Conservation (phyloP, 1,140 invertebrate genomes). For the Eufriesea mexicana region DNA sequence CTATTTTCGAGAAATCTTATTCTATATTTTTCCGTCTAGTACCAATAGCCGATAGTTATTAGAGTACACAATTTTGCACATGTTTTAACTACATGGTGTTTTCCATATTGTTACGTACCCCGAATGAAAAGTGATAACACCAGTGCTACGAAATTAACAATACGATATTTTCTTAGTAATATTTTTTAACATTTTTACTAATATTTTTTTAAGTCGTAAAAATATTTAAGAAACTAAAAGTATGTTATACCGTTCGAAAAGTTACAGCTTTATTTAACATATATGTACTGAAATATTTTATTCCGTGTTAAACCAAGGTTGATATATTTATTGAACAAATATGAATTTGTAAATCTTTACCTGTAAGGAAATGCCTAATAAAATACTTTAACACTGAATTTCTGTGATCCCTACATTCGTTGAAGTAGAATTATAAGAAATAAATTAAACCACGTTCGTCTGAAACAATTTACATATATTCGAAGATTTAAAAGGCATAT, state of each 20-base stretch:
- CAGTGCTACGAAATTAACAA: not conserved
- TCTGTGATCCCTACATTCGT: not conserved
- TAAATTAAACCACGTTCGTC: not conserved
- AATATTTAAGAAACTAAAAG: not conserved
- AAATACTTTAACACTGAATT: constrained; percentile 11
- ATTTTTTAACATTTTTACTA: constrained; percentile 39
- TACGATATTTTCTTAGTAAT: not conserved
- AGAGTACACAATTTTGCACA: not conserved
- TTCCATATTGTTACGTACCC: constrained; percentile 7
- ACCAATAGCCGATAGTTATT: not conserved
- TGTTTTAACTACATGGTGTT: constrained; percentile 7
- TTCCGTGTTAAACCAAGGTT: not conserved
- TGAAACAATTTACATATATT: constrained; percentile 46
- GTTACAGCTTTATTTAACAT: not conserved
- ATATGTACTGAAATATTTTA: not conserved
- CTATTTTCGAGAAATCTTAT: not conserved
- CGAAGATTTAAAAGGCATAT: constrained; percentile 38
- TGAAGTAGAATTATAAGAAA: not conserved
- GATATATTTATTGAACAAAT: constrained; percentile 8
- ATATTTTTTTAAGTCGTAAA: constrained; percentile 25
- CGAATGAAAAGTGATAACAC: not conserved
- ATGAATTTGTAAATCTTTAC: not conserved
- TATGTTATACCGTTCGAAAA: constrained; percentile 2
- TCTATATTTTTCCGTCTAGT: not conserved
- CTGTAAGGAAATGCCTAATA: constrained; percentile 33